phyloP scores from a whole-genome alignment of 2,113 vertebrate genomes.

The Elanus axillaris region DNA sequence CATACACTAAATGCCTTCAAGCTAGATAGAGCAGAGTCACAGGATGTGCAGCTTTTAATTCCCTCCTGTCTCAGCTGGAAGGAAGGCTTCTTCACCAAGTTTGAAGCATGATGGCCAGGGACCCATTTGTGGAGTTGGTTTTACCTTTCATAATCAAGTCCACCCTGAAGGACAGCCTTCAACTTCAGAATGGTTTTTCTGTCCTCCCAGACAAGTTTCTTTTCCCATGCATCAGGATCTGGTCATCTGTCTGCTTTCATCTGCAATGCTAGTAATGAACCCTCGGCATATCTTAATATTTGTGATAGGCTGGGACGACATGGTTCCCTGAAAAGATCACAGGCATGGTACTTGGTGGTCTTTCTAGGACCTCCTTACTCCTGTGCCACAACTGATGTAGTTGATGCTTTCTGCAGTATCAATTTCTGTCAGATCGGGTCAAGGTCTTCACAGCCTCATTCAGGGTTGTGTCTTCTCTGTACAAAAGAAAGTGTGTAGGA shows the following conservation, averaged over 20 bases:
- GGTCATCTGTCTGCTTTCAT: not conserved
- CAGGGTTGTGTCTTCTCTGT: not conserved
- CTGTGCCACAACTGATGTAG: too few relatives aligned
- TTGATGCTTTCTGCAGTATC: not conserved
- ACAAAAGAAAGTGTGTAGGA: not conserved
- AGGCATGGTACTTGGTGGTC: not conserved
- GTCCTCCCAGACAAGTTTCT: rapidly evolving
- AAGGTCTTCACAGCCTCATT: not conserved
- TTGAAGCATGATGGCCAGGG: not conserved
- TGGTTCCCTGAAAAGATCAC: not conserved
- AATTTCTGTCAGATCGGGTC: not conserved
- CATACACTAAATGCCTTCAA: not conserved
- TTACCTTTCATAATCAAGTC: not conserved
- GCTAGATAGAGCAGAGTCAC: not conserved
- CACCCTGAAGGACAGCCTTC: not conserved
- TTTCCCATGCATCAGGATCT: not conserved
- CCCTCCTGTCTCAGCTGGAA: not conserved
- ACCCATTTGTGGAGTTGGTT: not conserved
- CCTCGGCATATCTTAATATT: not conserved
- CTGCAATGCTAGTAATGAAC: not conserved
- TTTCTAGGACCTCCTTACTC: not conserved
- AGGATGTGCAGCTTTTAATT: not conserved
- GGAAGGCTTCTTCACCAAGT: not conserved
- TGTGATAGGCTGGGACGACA: not conserved
- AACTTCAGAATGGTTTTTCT: not conserved